A percentile compares a stretch with the other conserved stretches of the same genome.
These are phyloP conservation scores for Drosophila ohnishii DNA, from an alignment of 1,140 invertebrate species.

Conservation along the genomic window DNA sequence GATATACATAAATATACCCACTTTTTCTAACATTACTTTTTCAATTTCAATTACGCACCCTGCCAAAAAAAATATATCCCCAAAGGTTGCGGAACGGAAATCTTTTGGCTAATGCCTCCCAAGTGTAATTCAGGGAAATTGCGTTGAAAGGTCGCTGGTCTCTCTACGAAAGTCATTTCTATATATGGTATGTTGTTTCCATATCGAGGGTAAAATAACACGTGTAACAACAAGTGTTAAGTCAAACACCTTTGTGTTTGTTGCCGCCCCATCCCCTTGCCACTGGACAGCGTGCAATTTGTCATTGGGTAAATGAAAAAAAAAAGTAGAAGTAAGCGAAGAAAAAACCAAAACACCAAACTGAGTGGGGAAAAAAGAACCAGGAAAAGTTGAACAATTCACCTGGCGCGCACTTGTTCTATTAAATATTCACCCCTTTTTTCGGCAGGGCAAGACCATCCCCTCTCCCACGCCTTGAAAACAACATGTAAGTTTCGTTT, in stretches of 20 bases:
- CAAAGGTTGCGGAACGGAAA: conserved; percentile 28
- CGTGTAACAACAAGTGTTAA: conserved; percentile 72
- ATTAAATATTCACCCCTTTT: conserved; percentile 80
- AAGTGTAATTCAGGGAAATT: conserved; percentile 65
- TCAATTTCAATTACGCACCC: conserved; percentile 45
- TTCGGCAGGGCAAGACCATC: conserved; percentile 5
- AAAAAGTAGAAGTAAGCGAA: conserved; percentile 15
- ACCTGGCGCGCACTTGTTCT: conserved; percentile 39
- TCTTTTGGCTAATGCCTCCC: conserved; percentile 59
- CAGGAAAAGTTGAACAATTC: conserved; percentile 28
- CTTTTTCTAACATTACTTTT: conserved; percentile 17
- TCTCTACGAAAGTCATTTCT: conserved; percentile 50
- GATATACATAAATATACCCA: conserved; percentile 19
- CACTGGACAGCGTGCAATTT: conserved; percentile 60
- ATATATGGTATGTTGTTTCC: conserved; percentile 9
- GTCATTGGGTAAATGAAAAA: conserved; percentile 63
- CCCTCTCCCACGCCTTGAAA: conserved; percentile 1
- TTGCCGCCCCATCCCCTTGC: not conserved
- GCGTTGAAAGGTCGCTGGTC: conserved; percentile 67
- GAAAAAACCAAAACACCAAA: conserved; percentile 14
- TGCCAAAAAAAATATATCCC: not conserved
- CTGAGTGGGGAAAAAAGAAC: not conserved
- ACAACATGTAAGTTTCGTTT: conserved; percentile 64
- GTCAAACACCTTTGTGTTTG: conserved; percentile 44
- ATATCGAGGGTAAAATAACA: conserved; percentile 24